These are phyloP conservation scores for Antheraea pernyi DNA, from an alignment of 1,140 invertebrate genomes.

Conservation along the genomic window DNA sequence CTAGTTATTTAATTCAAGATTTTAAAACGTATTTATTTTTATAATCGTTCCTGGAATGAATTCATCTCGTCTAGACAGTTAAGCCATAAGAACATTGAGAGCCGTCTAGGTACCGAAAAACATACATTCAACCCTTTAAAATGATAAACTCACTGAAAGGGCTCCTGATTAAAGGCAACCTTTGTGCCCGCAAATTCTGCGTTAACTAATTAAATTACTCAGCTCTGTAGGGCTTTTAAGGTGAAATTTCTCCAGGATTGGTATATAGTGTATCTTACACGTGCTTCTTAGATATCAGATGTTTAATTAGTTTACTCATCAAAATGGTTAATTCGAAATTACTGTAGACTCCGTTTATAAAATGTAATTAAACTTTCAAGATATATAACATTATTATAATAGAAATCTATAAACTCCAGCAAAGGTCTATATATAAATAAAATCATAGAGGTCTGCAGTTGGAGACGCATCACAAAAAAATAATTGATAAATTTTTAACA, in stretches of 20 bases:
- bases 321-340: too few species aligned
- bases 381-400: too few species aligned
- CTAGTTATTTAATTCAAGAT: too few species aligned
- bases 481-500: too few species aligned
- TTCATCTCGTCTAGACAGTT: not conserved
- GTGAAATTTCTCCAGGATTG: not conserved
- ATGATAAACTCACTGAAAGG: not conserved
- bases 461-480: too few species aligned
- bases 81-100: not conserved
- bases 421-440: too few species aligned
- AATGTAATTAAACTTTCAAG: too few species aligned
- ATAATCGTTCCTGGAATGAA: not conserved
- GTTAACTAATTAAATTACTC: slow-evolving; percentile 9
- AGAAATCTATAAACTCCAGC: too few species aligned
- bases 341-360: too few species aligned
- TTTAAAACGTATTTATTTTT: too few species aligned
- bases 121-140: not conserved
- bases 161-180: slow-evolving; percentile 10
- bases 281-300: not conserved
- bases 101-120: not conserved
- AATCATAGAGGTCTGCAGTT: too few species aligned
- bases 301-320: too few species aligned
- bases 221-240: not conserved
- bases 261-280: not conserved
- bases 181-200: slow-evolving; percentile 8